Evolutionary conservation across 2,888 invertebrate genomes (phyloP), one percentile per base, ranked within the genome.

Genomic region (Ernsta delagoae): DNA sequence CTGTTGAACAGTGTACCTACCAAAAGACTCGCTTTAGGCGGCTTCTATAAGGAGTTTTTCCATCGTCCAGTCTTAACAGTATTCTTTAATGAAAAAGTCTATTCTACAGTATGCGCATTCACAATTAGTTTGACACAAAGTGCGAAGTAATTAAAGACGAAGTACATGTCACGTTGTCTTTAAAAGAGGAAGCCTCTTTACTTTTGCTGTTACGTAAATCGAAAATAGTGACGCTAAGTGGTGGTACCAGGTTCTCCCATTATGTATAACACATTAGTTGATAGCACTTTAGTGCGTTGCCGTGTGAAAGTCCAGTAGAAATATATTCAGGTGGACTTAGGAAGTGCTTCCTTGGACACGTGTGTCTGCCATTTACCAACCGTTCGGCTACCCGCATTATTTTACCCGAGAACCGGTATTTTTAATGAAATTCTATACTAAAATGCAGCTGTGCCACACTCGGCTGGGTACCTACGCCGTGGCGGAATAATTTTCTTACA

Each of bases 401-500:
- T 89, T 87, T 83, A 84, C 83, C 78, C 78, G 73, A 83, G 84
- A 88, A 90, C 90, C 90, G 89, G 90, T 89, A 86, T 84, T 83
- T 85, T 87, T 90, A 90, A 90, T 90, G 89, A 85, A 88, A 90
- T 91, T 89, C 89, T 86, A 89, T 81, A 88, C 83, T 84, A 81
- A 81, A 82, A 74, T 83, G 88, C 91, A 91, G 91, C 91, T 91
- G 90, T 84, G 86, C 83, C 79, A 84, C 87, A 83, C 85, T 83
- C 81, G 79, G 83, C 75, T 85, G 83, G 80, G 77, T 81, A 83
- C 73, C 77, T 64, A 64, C 64, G 64, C 43, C 59, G 69, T 76
- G 74, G 77, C 74, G 77, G 81, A 87, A 88, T 87, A 84, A 83
- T 86, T 85, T 85, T 84, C 76, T 81, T 83, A 80, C 75, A 77